Base-by-base conservation (phyloP, 2,113 vertebrate genomes). In the Macrotis lagotis region DNA sequence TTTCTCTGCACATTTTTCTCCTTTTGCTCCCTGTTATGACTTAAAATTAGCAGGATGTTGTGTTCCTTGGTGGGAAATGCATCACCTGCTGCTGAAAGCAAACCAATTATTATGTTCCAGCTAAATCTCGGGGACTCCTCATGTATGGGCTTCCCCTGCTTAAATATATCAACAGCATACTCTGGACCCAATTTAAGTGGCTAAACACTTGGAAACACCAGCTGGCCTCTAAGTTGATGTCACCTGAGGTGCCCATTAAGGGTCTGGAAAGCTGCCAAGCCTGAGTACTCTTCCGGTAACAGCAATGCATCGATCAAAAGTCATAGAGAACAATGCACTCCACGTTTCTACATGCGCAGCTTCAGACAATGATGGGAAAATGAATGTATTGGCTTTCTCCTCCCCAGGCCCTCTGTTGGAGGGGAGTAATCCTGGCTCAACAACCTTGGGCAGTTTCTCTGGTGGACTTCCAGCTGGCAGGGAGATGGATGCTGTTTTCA, bases 91-190 rank as follows among this genome's bases (percentile, higher is more conserved):
- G 91, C 90, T 97, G 96, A 97, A 97, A 98, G 98, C 95, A 96
- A 98, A 97, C 98, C 97, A 98, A 98, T 98, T 98, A 98, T 94
- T 97, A 96, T 93, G 94, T 97, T 95, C 97, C 95, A 7, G 0
- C 97, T 98, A 97, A 98, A 97, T 98, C 97, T 96, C 88, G 16
- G 92, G 96, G 94, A 92, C 51, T 90, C 96, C 95, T 90, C 96
- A 97, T 96, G 92, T 95, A 95, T 94, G 89, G 93, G 95, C 94
- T 98, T 96, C 92, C 92, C 94, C 95, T n/a, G 96, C 96, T 97
- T 97, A 97, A 95, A 96, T 88, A 92, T 49, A 97, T 95, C 96
- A 98, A 97, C 96, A 98, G 95, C 89, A 95, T 52, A 0, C 92
- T 96, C 88, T 25, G 90, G 97, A 97, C 94, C 94, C 83, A 96